Base-by-base conservation (phyloP, 2,888 invertebrate genomes). In the Acleris literana region DNA sequence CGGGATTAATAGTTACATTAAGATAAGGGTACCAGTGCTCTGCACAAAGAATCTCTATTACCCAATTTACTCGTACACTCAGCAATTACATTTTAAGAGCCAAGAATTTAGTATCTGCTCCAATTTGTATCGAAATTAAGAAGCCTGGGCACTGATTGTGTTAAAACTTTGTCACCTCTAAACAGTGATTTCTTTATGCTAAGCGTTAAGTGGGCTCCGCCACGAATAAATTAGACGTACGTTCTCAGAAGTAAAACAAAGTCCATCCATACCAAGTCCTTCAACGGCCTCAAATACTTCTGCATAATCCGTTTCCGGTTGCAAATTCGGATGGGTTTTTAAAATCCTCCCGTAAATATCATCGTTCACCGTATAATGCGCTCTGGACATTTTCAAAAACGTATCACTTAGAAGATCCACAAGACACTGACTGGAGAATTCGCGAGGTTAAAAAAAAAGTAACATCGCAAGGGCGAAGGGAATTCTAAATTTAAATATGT, bases 401-500 rank as follows among this genome's bases (percentile, higher is more conserved):
- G 22, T 48, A 51, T 58, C 77, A 81, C 81, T 76, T 67, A 68
- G 74, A 73, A 69, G 68, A 76, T 75, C 77, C 78, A 81, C 78
- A 78, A 74, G 74, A 76, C 75, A 87, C 88, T 86, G 84, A 79
- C 78, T 76, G 74, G 71, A 76, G 76, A 77, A 79, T 80, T 85
- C 75, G 83, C 81, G 72, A 51, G 43, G 77, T 78, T 76, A 64
- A 74, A 77, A 80, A 74, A 77, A 76, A 77, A 75, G 68, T 76
- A 73, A 77, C 74, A 77, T 77, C 71, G 75, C 85, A 86, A 85
- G 85, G 85, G 86, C 84, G 78, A 74, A 79, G 78, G 82, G 84
- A 82, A 84, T 87, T 88, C 88, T 90, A 90, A 90, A 87, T 91
- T 89, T 91, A 91, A 90, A 89, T 88, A 81, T 82, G 79, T 85